Base-by-base conservation (phyloP, 30 jellyfish, hydroid and myxozoan species). In the Cassiopea xamachana region DNA sequence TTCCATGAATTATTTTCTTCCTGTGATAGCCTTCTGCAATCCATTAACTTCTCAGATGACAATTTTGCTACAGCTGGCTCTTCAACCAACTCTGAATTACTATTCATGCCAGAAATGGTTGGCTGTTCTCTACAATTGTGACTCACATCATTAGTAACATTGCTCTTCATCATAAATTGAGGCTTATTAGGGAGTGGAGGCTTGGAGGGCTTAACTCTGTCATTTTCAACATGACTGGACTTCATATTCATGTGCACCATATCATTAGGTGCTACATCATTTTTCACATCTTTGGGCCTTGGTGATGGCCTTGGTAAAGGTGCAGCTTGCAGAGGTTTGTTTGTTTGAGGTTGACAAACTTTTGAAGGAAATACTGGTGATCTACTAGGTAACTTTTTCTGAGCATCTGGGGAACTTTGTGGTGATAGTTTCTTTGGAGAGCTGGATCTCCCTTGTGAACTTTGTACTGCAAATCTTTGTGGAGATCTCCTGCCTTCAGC, bases 181-280 rank as follows among this genome's bases (percentile, higher is more conserved):
- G 95, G 95, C 51, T 79, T 88, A 9, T 14, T 8, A 7, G 95
- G 95, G 19, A 79, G 48, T 50, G 90, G 90, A 4, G 95, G 95
- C 47, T 79, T 88, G 16, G 85, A 43, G 1, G 77, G 48, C 45
- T 79, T 47, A 48, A 45, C 0, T 48, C 51, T 64, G 5, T 80
- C 82, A 1, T 75, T 17, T 58, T 76, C 89, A 77, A 48, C 77
- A 49, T 69, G 1, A 15, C 51, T 48, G 17, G 71, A 1, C 7
- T 82, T 83, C 1, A 13, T 69, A 12, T 47, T 68, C 48, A 47
- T 14, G 43, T 18, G 45, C 0, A 48, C 71, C 18, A 50, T 59
- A 39, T 45, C 81, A 3, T 18, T 14, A 1, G 80, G 17, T n/a
- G 76, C 1, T 69, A 67, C 60, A 8, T 19, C 87, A 49, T 5